Conservation (phyloP, 2,113 vertebrate genomes). For the Calypte anna region DNA sequence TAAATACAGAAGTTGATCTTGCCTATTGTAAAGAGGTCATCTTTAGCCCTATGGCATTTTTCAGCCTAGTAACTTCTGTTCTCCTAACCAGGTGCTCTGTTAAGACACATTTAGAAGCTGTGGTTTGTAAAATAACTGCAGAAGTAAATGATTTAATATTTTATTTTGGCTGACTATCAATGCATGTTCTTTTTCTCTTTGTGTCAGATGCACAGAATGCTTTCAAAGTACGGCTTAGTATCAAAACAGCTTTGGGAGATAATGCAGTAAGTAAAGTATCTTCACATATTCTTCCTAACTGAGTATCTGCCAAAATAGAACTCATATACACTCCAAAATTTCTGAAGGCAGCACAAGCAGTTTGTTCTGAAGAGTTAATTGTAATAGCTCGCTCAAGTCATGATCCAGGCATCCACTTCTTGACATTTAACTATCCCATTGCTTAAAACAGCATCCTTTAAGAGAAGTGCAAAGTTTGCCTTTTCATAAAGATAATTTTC, state of each 20-base stretch:
- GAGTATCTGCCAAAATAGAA: not conserved
- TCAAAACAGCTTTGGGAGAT: constrained; percentile 87
- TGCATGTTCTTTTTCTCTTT: constrained; percentile 52
- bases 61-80: not conserved
- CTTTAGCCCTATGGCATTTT: not conserved
- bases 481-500: not conserved
- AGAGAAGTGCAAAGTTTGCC: not conserved
- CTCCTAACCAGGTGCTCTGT: not conserved
- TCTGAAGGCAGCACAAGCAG: not conserved
- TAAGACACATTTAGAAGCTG: not conserved
- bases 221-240: constrained; percentile 92
- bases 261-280: constrained; percentile 84
- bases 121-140: not conserved
- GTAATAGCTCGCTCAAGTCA: not conserved
- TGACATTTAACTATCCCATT: not conserved
- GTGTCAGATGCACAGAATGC: constrained; percentile 80
- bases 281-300: not conserved
- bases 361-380: constrained; percentile 12
- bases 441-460: not conserved
- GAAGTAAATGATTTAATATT: not conserved
- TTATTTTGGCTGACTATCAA: not conserved
- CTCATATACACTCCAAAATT: not conserved
- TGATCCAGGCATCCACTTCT: not conserved
- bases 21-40: not conserved
- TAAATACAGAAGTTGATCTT: not conserved